A percentile compares a stretch with the other conserved stretches of the same genome.
Evolutionary conservation across 2,888 invertebrate species (phyloP).

Genomic region (Camponotus fellah): DNA sequence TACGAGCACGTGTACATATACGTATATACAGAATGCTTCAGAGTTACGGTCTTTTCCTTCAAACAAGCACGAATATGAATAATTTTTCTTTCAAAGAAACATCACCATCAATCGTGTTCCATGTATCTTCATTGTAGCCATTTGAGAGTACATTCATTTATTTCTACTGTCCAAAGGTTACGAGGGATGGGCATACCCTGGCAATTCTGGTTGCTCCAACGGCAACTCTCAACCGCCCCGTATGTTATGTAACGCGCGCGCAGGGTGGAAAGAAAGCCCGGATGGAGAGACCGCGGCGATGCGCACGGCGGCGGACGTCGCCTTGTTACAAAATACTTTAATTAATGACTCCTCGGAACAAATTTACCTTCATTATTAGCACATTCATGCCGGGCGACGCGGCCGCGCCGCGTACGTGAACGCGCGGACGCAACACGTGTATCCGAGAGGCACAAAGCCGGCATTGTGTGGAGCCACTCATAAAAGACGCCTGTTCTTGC

Average conservation of each 20-base stretch:
- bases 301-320: conserved; percentile 65
- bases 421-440: conserved; percentile 76
- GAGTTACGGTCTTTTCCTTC: conserved; percentile 1
- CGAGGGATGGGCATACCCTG: neutral
- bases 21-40: neutral
- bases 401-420: conserved; percentile 62
- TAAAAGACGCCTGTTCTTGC: conserved; percentile 83
- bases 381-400: conserved; percentile 79
- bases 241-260: conserved; percentile 11
- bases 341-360: conserved; percentile 85
- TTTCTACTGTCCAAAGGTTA: conserved; percentile 13
- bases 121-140: neutral
- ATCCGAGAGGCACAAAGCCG: conserved; percentile 80
- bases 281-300: conserved; percentile 47
- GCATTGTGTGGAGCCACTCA: conserved; percentile 82
- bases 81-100: conserved; percentile 19
- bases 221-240: conserved; percentile 3
- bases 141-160: conserved; percentile 44
- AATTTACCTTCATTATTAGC: conserved; percentile 85
- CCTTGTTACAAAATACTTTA: conserved; percentile 83
- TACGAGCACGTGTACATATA: neutral
- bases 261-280: conserved; percentile 65
- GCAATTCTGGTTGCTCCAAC: neutral
- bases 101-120: conserved; percentile 18
- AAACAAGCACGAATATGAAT: conserved; percentile 1